Evolutionary conservation across 2,888 invertebrate species (phyloP), one percentile per base, ranked within the genome.

Genomic region (Cistogaster globosa): DNA sequence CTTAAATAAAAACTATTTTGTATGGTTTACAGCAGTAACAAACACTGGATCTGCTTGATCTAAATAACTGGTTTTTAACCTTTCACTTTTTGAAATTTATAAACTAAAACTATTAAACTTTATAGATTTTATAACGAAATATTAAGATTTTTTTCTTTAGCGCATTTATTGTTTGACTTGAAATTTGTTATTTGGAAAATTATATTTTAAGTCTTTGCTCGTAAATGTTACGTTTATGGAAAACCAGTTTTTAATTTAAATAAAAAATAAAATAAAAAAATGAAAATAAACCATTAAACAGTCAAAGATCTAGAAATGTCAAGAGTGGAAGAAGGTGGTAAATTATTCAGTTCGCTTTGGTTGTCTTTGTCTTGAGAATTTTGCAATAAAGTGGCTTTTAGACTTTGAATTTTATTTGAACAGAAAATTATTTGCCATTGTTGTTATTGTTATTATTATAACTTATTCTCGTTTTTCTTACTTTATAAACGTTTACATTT

Each of bases 61-160:
- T 81, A 63, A 81, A 76, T 82, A 85, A 82, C 82, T 55, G 65
- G 85, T 78, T 85, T 78, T 78, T 75, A 82, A 82, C 85, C 85
- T 85, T 85, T 85, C 85, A 82, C 85, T 85, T 85, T 80, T 81
- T 74, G 69, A 48, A 80, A 72, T 55, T 69, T 36, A n/a, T 20
- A 51, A 72, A 58, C 79, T 51, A 22, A 72, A 63, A 36, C 26
- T 32, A 7, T 32, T 7, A 60, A 32, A 75, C 36, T 45, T 20
- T 48, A 62, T 53, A 74, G 57, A 75, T 69, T 20, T 58, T 48
- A 42, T 53, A 62, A 67, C 32, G 14, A 57, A 51, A 57, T 69
- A 79, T 65, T 65, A 38, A 67, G 65, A 74, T 74, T 68, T 62
- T n/a, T 74, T 67, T 32, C 32, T 60, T 36, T 18, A 32, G 51